Evolutionary conservation across 2,113 vertebrate species (phyloP), one percentile per base, ranked within the genome.

Genomic region (Dipodomys ordii): DNA sequence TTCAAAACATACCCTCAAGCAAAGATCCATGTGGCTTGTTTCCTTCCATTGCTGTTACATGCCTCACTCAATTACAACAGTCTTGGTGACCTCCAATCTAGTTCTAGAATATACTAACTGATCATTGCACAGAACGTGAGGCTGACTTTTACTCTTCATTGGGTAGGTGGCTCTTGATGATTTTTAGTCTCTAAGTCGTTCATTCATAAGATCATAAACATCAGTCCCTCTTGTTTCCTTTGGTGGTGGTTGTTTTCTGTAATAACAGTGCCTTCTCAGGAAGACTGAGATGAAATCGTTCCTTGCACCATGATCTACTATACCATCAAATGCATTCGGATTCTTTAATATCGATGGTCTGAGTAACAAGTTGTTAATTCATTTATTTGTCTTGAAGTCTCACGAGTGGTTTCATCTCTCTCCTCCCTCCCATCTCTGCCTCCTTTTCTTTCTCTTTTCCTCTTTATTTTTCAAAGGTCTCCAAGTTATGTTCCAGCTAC

Each of bases 31-130:
- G 6, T 74, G 19, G 30, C 68, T 4, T 64, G 62, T n/a, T 84
- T 89, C 19, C 78, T 87, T 32, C 23, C 30, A 78, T 71, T 78
- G 79, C 91, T 9, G 53, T 22, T 7, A 11, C 19, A 19, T 82
- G 25, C 23, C 19, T 35, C 92, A 22, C 74, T 80, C 46, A 20
- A 10, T 23, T 88, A 65, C 12, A 77, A 27, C 27, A 49, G 32
- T 4, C 7, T 10, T 3, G n/a, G 12, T 69, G 68, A 49, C 44
- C 28, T 57, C 86, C 35, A 16, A 76, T 35, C 49, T 22, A 68
- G 80, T 16, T 57, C 22, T 86, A 67, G 78, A 76, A 67, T 23
- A 62, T 91, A 92, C n/a, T 28, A 76, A 87, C 73, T n/a, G 68
- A 0, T 13, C 25, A 32, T n/a, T 23, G 25, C 39, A 62, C 15